Percentiles rank a stretch among this genome's conserved stretches.
These are phyloP conservation scores for Ischnura elegans DNA, from an alignment of 2,888 invertebrate genomes.

Conservation along the genomic window DNA sequence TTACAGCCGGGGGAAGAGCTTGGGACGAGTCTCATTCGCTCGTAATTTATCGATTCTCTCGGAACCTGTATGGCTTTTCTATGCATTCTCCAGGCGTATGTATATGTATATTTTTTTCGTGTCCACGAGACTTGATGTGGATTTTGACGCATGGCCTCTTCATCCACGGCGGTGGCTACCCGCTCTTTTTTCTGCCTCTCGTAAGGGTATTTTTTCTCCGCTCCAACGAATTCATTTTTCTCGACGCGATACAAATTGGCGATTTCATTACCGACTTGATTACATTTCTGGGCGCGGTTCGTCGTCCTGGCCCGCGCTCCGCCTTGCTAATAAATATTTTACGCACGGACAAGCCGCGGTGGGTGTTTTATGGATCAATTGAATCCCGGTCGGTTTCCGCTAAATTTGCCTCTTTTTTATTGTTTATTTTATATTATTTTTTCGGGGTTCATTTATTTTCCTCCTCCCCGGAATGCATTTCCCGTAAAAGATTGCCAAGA, in stretches of 20 bases:
- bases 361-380: not conserved
- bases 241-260: not conserved
- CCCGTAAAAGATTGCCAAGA: not conserved
- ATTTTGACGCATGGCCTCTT: slow-evolving; percentile 22
- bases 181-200: not conserved
- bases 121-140: not conserved
- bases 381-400: not conserved
- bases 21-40: not conserved
- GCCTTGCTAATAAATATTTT: not conserved
- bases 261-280: slow-evolving; percentile 22
- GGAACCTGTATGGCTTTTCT: not conserved
- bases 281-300: not conserved
- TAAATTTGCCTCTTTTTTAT: not conserved
- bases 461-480: not conserved
- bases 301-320: not conserved
- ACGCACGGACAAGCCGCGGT: not conserved
- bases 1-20: not conserved
- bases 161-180: not conserved
- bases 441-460: not conserved
- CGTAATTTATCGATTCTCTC: not conserved
- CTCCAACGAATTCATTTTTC: not conserved
- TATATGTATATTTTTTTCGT: not conserved
- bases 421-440: too few species aligned
- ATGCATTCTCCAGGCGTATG: not conserved
- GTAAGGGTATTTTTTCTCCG: too few species aligned